Base-by-base conservation (phyloP, 1,140 invertebrate genomes). In the Nasonia longicornis region DNA sequence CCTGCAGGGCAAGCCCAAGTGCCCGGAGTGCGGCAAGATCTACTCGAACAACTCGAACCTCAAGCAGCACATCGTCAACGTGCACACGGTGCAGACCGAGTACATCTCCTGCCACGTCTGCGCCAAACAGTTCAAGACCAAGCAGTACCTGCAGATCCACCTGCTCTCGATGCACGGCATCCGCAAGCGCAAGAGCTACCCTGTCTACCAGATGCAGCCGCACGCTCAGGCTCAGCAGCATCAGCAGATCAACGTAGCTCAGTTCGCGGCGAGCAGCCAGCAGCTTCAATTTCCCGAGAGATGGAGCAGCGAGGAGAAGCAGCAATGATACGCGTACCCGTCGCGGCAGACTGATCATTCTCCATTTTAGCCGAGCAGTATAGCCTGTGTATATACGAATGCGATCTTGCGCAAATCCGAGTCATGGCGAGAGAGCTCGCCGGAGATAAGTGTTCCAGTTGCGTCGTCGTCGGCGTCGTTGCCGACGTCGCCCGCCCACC, bases 61-160 rank as follows among this genome's bases (percentile, higher is more conserved):
- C 69, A 94, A 94, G 89, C 94, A 95, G 87, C 94, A 95, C 91
- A 93, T 95, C 84, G 92, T 94, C 82, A 95, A 95, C 90, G 93
- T 95, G 83, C 94, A 95, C 90, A 93, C 94, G 73, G 92, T 93
- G 80, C 93, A 92, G 84, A 93, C 93, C 75, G 92, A 92, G 85
- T 93, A 93, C 85, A 93, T 93, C 86, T 90, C 91, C 75, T 95
- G 94, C 87, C 91, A 93, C 84, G 91, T 94, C 80, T 94, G 94
- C 89, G 91, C 87, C 87, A 93, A 94, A 87, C 92, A 92, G 85
- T 95, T 94, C 91, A 94, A 94, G 89, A 94, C 94, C 74, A 94
- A 94, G 87, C 94, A 94, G 87, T 94, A 94, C 86, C 92, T 95
- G 83, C 92, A 94, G 87, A 94, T 94, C 88, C 94, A 95, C 87